Conservation (phyloP, 2,888 invertebrate genomes). For the Stratiomys singularior region DNA sequence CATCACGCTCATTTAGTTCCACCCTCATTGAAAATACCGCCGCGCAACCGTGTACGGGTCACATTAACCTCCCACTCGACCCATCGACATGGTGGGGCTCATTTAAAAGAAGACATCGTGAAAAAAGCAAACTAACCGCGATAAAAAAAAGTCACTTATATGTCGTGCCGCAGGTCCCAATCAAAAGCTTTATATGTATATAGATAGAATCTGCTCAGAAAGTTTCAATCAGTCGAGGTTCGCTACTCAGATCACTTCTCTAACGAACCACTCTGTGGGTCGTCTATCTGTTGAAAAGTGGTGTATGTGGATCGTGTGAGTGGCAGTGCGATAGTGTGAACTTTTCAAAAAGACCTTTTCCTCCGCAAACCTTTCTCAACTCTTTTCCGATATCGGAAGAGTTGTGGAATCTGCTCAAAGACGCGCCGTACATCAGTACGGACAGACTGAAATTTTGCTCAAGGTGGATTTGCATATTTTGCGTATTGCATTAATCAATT, state of each 20-base stretch:
- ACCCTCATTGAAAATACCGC: neutral
- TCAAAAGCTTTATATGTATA: constrained; percentile 34
- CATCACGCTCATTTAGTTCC: too few species aligned
- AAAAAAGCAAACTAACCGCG: neutral
- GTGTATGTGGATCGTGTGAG: constrained; percentile 12
- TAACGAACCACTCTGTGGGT: neutral
- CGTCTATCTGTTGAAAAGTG: too few species aligned
- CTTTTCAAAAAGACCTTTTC: neutral
- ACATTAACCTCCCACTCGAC: constrained; percentile 19
- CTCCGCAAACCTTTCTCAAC: neutral
- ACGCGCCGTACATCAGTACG: too few species aligned
- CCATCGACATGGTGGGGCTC: neutral
- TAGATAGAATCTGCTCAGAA: constrained; percentile 32
- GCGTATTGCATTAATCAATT: too few species aligned
- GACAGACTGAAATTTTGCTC: too few species aligned
- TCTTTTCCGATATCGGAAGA: neutral
- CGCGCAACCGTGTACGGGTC: neutral
- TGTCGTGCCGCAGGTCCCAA: neutral
- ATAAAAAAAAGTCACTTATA: constrained; percentile 19
- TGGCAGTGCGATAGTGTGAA: neutral
- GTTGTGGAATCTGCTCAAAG: neutral
- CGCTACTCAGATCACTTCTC: constrained; percentile 19
- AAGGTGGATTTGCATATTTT: too few species aligned
- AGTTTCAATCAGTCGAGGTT: constrained; percentile 40
- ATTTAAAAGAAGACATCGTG: constrained; percentile 13